Conservation (phyloP, 2,113 vertebrate species). For the Gopherus evgoodei region DNA sequence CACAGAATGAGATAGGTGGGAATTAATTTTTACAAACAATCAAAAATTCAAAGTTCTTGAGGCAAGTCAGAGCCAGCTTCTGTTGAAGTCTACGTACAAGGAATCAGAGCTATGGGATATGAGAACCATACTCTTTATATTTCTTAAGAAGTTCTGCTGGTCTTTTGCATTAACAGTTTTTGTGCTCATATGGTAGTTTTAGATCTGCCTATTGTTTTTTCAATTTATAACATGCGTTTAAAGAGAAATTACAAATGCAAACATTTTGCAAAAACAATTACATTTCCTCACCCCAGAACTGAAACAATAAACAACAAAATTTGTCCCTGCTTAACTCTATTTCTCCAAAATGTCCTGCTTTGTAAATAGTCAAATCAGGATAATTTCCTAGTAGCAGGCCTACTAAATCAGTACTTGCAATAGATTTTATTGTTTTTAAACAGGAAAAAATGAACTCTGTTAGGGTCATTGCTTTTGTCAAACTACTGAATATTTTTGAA, state of each 20-base stretch:
- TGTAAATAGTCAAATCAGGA: not conserved
- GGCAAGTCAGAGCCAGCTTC: not conserved
- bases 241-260: not conserved
- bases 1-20: not conserved
- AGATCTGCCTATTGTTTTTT: not conserved
- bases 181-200: not conserved
- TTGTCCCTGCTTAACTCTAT: not conserved
- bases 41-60: not conserved
- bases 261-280: not conserved
- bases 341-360: not conserved
- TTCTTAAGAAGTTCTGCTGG: constrained; percentile 38
- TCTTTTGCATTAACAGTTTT: not conserved
- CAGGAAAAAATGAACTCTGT: not conserved
- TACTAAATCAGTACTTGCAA: not conserved
- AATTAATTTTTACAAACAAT: not conserved
- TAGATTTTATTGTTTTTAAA: not conserved
- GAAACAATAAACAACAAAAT: not conserved
- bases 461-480: constrained; percentile 17
- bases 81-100: not conserved
- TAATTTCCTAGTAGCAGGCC: not conserved
- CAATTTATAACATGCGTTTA: not conserved
- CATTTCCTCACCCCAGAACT: not conserved
- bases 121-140: not conserved
- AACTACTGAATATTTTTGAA: constrained; percentile 57
- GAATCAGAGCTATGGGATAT: not conserved